These are phyloP conservation scores for Cryptomyrus ogoouensis DNA, from an alignment of 2,113 vertebrate genomes.

Conservation along the genomic window DNA sequence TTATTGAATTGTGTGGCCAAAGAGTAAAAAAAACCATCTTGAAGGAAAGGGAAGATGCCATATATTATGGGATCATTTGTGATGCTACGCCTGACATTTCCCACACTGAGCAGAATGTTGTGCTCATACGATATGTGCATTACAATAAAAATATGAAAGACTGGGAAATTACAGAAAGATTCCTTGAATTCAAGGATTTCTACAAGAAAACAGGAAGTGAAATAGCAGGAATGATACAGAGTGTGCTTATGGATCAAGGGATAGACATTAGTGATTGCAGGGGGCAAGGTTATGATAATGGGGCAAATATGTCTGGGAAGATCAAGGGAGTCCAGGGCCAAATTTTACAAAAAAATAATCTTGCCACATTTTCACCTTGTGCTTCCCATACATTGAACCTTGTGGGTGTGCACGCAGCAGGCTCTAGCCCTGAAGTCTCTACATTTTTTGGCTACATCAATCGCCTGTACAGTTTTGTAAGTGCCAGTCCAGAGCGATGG, in stretches of 20 bases:
- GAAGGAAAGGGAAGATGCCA: not conserved
- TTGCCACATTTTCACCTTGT: too few species aligned
- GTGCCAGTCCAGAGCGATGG: slow-evolving; percentile 26
- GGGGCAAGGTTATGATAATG: too few species aligned
- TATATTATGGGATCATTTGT: slow-evolving; percentile 21
- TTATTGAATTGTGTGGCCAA: slow-evolving; percentile 4
- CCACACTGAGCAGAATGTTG: slow-evolving; percentile 11
- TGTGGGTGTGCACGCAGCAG: too few species aligned
- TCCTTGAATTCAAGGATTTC: slow-evolving; percentile 11
- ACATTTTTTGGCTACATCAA: too few species aligned
- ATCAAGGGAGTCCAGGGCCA: too few species aligned
- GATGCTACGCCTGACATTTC: slow-evolving; percentile 21
- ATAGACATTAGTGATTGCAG: too few species aligned
- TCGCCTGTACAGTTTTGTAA: slow-evolving; percentile 1
- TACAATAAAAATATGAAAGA: slow-evolving; percentile 23
- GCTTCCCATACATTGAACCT: too few species aligned
- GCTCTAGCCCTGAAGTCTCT: too few species aligned
- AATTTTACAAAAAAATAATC: too few species aligned
- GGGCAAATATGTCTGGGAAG: too few species aligned
- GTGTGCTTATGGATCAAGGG: too few species aligned
- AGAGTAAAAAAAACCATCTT: slow-evolving; percentile 12
- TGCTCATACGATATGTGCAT: slow-evolving; percentile 29
- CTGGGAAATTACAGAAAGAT: slow-evolving; percentile 21
- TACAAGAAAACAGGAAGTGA: not conserved
- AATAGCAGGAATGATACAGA: too few species aligned